phyloP scores from a whole-genome alignment of 2,113 vertebrate species.

The Athene cunicularia region DNA sequence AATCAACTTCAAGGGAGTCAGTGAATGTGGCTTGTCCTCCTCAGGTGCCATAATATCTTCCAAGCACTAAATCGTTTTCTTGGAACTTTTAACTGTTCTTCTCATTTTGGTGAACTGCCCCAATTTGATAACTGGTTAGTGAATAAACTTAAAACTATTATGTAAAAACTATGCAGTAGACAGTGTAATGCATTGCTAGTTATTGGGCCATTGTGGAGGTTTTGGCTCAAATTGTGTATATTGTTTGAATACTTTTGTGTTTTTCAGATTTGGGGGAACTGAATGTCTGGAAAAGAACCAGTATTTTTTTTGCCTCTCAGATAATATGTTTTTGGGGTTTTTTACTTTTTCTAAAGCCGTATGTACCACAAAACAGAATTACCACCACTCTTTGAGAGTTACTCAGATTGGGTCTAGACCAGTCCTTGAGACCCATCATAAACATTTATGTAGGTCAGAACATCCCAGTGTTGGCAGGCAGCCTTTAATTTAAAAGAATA shows the following conservation, averaged over 20 bases:
- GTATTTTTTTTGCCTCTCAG: background rate
- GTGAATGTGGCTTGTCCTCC: background rate
- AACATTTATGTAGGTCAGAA: background rate
- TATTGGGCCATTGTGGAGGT: background rate
- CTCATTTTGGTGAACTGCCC: background rate
- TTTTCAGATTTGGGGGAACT: background rate
- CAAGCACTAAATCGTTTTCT: background rate
- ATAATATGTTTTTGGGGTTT: fast-evolving
- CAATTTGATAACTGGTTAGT: background rate
- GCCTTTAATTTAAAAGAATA: background rate
- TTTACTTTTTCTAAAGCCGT: background rate
- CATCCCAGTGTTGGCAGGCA: background rate
- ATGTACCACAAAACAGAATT: background rate
- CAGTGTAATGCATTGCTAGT: background rate
- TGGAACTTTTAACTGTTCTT: background rate
- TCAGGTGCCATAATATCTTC: background rate
- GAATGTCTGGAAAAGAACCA: background rate
- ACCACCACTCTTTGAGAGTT: background rate
- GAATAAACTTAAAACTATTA: background rate
- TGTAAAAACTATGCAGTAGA: background rate
- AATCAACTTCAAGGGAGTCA: background rate
- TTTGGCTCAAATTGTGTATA: background rate
- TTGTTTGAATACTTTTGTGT: background rate
- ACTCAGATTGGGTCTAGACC: background rate
- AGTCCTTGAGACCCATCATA: background rate